Evolutionary conservation across 2,113 vertebrate species (phyloP).

Genomic region (Nesogale talazaci): DNA sequence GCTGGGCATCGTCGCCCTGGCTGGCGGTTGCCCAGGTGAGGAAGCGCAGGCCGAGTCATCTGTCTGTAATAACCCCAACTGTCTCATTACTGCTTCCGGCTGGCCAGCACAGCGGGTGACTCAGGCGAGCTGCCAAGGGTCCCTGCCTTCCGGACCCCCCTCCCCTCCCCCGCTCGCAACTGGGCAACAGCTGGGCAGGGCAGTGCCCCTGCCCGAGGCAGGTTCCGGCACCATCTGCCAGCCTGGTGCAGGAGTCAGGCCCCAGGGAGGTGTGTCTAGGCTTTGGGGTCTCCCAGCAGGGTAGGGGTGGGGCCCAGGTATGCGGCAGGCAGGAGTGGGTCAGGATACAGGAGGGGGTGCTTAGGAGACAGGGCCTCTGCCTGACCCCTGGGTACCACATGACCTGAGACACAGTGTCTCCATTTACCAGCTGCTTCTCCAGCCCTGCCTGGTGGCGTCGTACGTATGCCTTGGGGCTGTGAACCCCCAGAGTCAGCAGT

Average conservation of each 20-base stretch:
- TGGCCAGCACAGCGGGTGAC: constrained; percentile 6
- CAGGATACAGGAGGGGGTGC: no score
- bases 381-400: background rate
- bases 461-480: no score
- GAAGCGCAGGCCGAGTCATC: background rate
- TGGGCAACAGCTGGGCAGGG: constrained; percentile 59
- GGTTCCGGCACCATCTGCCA: constrained; percentile 45
- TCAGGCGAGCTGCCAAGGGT: constrained; percentile 15
- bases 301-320: background rate
- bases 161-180: constrained; percentile 2
- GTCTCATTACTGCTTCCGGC: constrained; percentile 67
- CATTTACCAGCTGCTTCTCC: background rate
- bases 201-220: background rate
- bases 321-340: background rate
- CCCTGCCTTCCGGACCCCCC: background rate
- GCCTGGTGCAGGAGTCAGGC: background rate
- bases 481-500: no score
- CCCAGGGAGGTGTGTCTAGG: background rate
- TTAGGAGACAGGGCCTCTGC: background rate
- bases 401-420: background rate
- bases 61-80: constrained; percentile 66
- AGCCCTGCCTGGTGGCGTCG: background rate
- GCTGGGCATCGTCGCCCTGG: background rate
- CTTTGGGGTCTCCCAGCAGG: background rate
- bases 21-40: constrained; percentile 25